phyloP scores from a whole-genome alignment of 2,888 invertebrate genomes.

The Lasioglossum zephyrum region DNA sequence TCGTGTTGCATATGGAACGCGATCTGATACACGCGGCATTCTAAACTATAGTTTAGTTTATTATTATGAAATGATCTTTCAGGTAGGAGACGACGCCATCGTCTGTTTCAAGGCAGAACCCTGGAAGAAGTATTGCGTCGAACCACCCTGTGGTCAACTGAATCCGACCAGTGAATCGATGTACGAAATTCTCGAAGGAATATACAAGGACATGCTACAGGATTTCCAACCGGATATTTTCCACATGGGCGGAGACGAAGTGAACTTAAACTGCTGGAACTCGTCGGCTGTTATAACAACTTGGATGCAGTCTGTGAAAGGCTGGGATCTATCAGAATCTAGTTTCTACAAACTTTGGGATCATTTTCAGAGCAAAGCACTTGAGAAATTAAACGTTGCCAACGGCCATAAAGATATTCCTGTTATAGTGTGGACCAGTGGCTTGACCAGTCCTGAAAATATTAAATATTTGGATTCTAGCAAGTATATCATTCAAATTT shows the following conservation, averaged over 20 bases:
- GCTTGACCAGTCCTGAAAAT: conserved; percentile 88
- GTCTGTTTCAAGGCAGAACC: conserved; percentile 87
- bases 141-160: conserved; percentile 94
- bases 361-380: conserved; percentile 89
- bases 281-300: conserved; percentile 88
- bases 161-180: conserved; percentile 90
- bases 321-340: conserved; percentile 87
- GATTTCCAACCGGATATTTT: conserved; percentile 91
- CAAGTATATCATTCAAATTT: conserved; percentile 93
- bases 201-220: conserved; percentile 91
- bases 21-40: too few species aligned
- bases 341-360: conserved; percentile 80
- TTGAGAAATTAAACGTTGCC: conserved; percentile 86
- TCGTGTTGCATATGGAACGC: too few species aligned
- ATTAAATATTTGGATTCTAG: conserved; percentile 89
- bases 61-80: conserved; percentile 24
- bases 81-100: conserved; percentile 79
- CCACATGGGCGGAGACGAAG: conserved; percentile 96
- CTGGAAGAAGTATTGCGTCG: conserved; percentile 90
- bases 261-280: conserved; percentile 90
- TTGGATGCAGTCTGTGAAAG: conserved; percentile 88
- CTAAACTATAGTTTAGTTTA: too few species aligned
- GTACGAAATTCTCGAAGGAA: conserved; percentile 89
- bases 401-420: conserved; percentile 86
- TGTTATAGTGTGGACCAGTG: conserved; percentile 93